These are phyloP conservation scores for Drosophila diplacantha DNA, from an alignment of 2,888 invertebrate genomes.

Conservation along the genomic window DNA sequence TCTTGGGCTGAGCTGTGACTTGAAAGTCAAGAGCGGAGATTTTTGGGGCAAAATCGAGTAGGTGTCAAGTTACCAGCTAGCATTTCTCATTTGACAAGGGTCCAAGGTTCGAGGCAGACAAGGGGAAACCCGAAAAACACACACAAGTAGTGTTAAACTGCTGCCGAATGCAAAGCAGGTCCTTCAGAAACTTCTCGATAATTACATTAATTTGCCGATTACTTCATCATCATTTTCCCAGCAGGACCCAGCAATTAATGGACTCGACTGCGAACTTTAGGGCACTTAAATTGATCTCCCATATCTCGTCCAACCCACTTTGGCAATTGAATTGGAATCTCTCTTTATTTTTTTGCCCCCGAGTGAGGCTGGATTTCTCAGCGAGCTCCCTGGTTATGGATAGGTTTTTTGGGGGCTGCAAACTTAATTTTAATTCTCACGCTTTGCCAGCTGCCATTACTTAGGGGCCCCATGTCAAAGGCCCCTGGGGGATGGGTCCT, in stretches of 20 bases:
- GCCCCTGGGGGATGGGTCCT: slow-evolving; percentile 8
- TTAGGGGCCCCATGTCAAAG: slow-evolving; percentile 57
- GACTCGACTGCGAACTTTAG: not conserved
- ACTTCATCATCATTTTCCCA: slow-evolving; percentile 12
- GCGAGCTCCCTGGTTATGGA: slow-evolving; percentile 12
- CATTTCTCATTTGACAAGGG: slow-evolving; percentile 29
- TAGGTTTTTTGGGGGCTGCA: slow-evolving; percentile 29
- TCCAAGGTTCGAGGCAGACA: slow-evolving; percentile 1
- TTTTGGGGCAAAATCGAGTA: slow-evolving; percentile 8
- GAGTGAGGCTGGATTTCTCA: slow-evolving; percentile 13
- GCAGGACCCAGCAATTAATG: slow-evolving; percentile 11
- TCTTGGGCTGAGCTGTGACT: slow-evolving; percentile 28
- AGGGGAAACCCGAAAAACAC: slow-evolving; percentile 2
- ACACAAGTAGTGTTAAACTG: slow-evolving; percentile 13
- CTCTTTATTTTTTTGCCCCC: slow-evolving; percentile 1
- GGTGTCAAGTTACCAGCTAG: slow-evolving; percentile 6
- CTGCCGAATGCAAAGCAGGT: not conserved
- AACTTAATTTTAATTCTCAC: slow-evolving; percentile 69
- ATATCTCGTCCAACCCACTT: slow-evolving; percentile 7
- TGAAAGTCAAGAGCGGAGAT: slow-evolving; percentile 26
- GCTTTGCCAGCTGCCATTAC: slow-evolving; percentile 54
- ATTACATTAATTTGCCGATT: slow-evolving; percentile 8
- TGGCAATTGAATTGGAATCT: slow-evolving; percentile 25
- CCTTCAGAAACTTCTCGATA: not conserved
- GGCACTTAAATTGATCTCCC: slow-evolving; percentile 19